These are phyloP conservation scores for Pangasius krempfi DNA, from an alignment of 2,797 vertebrate species.

Conservation along the genomic window DNA sequence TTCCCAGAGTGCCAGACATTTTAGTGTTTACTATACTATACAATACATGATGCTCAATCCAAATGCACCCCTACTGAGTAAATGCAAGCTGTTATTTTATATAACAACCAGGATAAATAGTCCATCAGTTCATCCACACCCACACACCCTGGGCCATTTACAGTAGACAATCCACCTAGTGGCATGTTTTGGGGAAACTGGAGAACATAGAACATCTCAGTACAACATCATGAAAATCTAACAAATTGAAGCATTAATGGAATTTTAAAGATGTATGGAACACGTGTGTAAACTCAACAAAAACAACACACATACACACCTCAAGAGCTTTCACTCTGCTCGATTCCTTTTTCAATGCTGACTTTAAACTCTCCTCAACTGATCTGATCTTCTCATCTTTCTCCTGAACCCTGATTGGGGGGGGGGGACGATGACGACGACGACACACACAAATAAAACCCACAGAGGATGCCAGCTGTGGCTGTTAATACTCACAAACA, in stretches of 20 bases:
- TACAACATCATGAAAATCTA: not conserved
- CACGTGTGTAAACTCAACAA: not conserved
- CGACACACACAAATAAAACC: not conserved
- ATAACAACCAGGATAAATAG: not conserved
- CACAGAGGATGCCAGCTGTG: not conserved
- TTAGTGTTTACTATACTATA: not conserved
- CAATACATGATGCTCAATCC: not conserved
- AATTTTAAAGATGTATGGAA: not conserved
- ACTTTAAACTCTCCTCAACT: conserved; percentile 83
- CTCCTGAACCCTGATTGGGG: conserved; percentile 79
- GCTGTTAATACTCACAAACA: not conserved
- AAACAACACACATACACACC: conserved; percentile 69
- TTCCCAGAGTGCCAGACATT: not conserved
- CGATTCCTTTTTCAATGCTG: conserved; percentile 78
- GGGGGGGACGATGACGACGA: not conserved
- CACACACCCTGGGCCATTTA: no score
- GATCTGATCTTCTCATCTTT: conserved; percentile 86
- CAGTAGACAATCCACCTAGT: not conserved
- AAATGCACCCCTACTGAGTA: not conserved
- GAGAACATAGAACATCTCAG: not conserved
- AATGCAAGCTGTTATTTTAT: not conserved
- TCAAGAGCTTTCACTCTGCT: conserved; percentile 80
- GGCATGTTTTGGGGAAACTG: not conserved
- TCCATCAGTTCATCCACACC: not conserved
- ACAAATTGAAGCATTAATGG: not conserved